Percentiles rank a stretch among this genome's conserved stretches.
Conservation (phyloP, 2,113 vertebrate genomes). For the Bos taurus region DNA sequence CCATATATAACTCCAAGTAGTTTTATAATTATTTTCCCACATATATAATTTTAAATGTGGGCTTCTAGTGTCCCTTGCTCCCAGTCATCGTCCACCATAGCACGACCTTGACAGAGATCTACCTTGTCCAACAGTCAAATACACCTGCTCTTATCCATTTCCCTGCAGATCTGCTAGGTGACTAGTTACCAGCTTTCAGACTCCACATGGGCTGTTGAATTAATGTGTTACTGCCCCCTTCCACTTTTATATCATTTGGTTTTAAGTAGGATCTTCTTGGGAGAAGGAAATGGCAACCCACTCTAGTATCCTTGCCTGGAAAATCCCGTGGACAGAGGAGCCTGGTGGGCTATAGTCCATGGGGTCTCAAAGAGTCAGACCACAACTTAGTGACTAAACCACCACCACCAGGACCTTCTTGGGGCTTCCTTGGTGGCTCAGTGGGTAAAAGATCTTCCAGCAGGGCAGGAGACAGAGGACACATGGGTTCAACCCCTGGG, state of each 20-base stretch:
- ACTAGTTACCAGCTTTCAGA: background rate
- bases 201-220: background rate
- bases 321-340: background rate
- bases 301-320: background rate
- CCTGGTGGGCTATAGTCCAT: background rate
- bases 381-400: background rate
- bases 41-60: slow-evolving; percentile 26
- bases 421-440: background rate
- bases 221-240: background rate
- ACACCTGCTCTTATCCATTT: background rate
- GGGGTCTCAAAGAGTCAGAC: background rate
- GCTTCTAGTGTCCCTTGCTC: background rate
- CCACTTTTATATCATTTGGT: background rate
- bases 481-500: background rate
- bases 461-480: background rate
- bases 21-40: background rate
- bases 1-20: background rate
- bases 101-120: background rate
- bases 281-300: background rate
- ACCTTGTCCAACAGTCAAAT: background rate
- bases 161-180: no score
- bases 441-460: background rate
- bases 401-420: background rate
- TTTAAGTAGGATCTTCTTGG: background rate
- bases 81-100: background rate